Percentiles rank a stretch among this genome's conserved stretches.
These are phyloP conservation scores for Enteromius argenteus DNA, from an alignment of 2,797 vertebrate genomes.

Conservation along the genomic window DNA sequence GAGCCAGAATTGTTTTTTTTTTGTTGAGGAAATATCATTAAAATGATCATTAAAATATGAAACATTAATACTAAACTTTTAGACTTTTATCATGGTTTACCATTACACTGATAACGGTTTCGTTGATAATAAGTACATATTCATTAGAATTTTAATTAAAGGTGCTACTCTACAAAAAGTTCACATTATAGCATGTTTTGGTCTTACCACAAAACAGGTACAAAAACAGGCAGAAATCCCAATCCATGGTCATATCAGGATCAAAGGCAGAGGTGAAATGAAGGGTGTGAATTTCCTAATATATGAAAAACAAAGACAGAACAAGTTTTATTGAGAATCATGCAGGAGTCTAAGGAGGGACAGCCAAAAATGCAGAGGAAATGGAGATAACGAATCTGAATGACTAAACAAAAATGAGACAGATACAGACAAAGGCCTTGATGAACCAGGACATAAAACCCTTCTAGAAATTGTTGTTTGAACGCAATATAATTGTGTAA, in stretches of 20 bases:
- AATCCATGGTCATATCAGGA: conserved; percentile 1
- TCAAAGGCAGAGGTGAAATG: background rate
- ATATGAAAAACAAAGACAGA: background rate
- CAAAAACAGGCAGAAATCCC: background rate
- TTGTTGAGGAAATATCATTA: no score
- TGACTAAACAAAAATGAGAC: background rate
- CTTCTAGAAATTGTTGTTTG: background rate
- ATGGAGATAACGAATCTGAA: background rate
- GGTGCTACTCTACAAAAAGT: background rate
- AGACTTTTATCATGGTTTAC: background rate
- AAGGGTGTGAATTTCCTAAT: background rate
- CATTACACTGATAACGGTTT: background rate
- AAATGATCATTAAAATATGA: no score
- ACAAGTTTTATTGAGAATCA: background rate
- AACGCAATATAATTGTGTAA: background rate
- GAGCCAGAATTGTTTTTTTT: no score
- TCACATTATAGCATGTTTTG: background rate
- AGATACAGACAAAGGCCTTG: conserved; percentile 1
- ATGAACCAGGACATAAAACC: background rate
- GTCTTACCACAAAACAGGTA: conserved; percentile 46
- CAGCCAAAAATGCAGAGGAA: background rate
- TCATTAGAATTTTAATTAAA: background rate
- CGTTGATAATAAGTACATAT: background rate
- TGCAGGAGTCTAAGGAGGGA: background rate
- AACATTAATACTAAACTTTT: no score